Evolutionary conservation across 2,113 vertebrate genomes (phyloP).

Genomic region (Gallinago media): DNA sequence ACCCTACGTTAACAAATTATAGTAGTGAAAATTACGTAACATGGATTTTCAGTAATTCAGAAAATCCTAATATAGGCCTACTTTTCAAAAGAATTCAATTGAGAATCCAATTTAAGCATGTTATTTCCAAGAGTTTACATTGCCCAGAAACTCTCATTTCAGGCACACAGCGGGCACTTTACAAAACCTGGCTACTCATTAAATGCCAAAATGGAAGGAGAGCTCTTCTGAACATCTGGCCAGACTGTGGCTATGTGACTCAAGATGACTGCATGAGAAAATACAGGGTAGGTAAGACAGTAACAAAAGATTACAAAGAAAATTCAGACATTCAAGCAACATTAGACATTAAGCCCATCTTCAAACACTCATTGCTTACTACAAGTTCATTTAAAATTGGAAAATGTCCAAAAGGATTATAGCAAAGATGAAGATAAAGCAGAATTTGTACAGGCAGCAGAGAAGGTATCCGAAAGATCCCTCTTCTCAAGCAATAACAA

Average conservation of each 20-base stretch:
- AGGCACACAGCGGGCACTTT: background rate
- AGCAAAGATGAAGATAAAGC: background rate
- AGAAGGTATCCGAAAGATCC: background rate
- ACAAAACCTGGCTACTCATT: background rate
- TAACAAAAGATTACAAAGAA: conserved; percentile 24
- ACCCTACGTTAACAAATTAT: background rate
- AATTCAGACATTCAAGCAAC: conserved; percentile 22
- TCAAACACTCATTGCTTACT: conserved; percentile 26
- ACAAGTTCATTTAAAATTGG: background rate
- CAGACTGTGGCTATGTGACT: conserved; percentile 62
- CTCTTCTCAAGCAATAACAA: background rate
- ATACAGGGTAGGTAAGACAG: background rate
- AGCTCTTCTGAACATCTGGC: conserved; percentile 21
- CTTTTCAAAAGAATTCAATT: background rate
- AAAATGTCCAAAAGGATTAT: background rate
- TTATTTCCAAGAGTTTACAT: background rate
- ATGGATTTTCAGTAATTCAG: background rate
- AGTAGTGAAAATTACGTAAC: background rate
- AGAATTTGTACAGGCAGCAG: background rate
- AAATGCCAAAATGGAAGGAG: background rate
- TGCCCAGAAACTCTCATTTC: background rate
- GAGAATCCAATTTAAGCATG: background rate
- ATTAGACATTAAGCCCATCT: background rate
- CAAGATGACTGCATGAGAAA: conserved; percentile 57
- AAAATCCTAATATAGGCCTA: background rate